phyloP scores from a whole-genome alignment of 1,140 invertebrate genomes.

The Macrobrachium rosenbergii region DNA sequence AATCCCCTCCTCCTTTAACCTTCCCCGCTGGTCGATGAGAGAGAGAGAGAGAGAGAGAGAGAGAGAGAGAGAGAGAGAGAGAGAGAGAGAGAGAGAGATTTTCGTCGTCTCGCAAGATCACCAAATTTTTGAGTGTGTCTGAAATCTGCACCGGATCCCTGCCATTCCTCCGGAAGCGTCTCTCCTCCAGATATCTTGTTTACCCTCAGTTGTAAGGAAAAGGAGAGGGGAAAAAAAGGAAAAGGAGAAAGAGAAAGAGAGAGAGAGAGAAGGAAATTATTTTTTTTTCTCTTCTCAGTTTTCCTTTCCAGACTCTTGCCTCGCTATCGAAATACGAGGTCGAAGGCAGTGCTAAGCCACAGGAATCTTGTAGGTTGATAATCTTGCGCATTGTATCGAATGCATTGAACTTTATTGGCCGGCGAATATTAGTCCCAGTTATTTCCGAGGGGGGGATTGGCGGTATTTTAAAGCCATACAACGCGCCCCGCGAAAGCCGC shows the following conservation, averaged over 20 bases:
- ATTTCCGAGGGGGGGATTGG: no score
- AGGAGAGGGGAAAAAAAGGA: neutral
- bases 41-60: neutral
- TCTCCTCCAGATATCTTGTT: conserved; percentile 27
- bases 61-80: neutral
- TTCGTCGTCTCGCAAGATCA: neutral
- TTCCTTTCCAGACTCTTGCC: conserved; percentile 17
- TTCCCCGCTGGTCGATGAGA: neutral
- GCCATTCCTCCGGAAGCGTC: neutral
- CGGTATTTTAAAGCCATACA: no score
- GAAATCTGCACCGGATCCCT: no score
- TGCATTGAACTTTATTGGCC: no score
- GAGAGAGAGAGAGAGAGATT: neutral
- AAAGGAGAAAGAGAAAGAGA: no score
- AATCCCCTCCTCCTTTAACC: no score
- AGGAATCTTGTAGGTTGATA: neutral
- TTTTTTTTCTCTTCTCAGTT: neutral
- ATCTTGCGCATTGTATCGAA: neutral
- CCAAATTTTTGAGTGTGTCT: neutral
- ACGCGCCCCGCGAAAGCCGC: no score
- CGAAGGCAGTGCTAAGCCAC: neutral
- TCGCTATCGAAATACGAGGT: neutral
- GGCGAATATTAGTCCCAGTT: no score
- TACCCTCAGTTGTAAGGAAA: conserved; percentile 11
- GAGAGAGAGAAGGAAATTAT: no score